These are phyloP conservation scores for Micropoecilia bifurca DNA, from an alignment of 2,797 vertebrate genomes.

Conservation along the genomic window DNA sequence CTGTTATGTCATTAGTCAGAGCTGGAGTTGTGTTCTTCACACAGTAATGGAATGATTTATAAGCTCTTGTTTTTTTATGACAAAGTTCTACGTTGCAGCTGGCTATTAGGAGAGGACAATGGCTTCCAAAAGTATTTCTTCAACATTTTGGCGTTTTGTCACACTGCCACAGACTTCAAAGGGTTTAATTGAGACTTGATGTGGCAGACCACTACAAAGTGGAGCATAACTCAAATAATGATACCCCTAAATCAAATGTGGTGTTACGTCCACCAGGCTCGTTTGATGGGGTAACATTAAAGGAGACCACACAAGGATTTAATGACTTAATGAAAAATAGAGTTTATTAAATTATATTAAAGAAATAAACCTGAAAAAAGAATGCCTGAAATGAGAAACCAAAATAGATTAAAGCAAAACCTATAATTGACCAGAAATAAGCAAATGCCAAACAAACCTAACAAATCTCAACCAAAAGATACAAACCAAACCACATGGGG, in stretches of 20 bases:
- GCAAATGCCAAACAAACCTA: no score
- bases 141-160: neutral
- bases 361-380: no score
- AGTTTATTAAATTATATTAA: no score
- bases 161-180: neutral
- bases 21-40: slow-evolving; percentile 2
- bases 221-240: neutral
- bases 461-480: no score
- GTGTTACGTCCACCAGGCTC: neutral
- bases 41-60: slow-evolving; percentile 1
- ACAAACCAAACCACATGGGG: no score
- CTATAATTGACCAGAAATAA: no score
- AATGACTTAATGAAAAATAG: no score
- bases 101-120: neutral
- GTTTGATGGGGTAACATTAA: no score
- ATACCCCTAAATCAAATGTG: neutral
- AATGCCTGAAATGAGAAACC: no score
- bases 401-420: no score
- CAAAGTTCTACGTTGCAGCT: neutral
- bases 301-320: no score
- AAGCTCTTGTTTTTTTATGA: neutral
- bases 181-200: neutral
- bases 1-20: slow-evolving; percentile 24
- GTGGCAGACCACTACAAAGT: neutral
- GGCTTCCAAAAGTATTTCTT: neutral